Percentiles rank a stretch among this genome's conserved stretches.
These are phyloP conservation scores for Dolichotis patagonum DNA, from an alignment of 2,113 vertebrate species.

Conservation along the genomic window DNA sequence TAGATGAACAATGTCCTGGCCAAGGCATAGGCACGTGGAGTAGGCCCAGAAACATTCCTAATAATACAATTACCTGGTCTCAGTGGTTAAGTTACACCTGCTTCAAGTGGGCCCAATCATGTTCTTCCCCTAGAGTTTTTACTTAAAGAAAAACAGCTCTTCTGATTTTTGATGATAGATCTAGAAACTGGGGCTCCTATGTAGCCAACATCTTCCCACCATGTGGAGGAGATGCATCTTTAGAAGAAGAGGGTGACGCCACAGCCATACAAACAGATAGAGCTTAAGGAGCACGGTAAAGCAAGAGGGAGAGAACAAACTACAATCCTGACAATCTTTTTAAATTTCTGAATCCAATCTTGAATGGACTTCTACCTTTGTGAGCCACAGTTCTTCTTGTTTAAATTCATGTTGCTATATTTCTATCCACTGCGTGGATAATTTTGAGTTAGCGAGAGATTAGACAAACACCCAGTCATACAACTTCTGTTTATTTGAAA, in stretches of 20 bases:
- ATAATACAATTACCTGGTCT: neutral
- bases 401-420: neutral
- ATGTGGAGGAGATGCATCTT: neutral
- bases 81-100: neutral
- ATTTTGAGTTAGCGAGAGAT: conserved; percentile 28
- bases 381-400: neutral
- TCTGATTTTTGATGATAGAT: neutral
- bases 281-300: neutral
- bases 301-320: neutral
- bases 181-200: neutral
- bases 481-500: conserved; percentile 14
- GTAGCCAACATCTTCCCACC: neutral
- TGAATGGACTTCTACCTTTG: neutral
- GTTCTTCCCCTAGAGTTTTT: neutral
- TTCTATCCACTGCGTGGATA: neutral
- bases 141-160: neutral
- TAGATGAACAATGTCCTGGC: neutral
- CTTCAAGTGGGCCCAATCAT: neutral
- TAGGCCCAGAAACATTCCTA: neutral
- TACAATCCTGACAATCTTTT: neutral
- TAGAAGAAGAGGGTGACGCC: neutral
- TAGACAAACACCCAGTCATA: conserved; percentile 32
- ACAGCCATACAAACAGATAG: neutral
- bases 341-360: neutral
- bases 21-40: neutral